Percentiles rank a stretch among this genome's conserved stretches.
Evolutionary conservation across 2,113 vertebrate genomes (phyloP).

Genomic region (Pleuronectes platessa): DNA sequence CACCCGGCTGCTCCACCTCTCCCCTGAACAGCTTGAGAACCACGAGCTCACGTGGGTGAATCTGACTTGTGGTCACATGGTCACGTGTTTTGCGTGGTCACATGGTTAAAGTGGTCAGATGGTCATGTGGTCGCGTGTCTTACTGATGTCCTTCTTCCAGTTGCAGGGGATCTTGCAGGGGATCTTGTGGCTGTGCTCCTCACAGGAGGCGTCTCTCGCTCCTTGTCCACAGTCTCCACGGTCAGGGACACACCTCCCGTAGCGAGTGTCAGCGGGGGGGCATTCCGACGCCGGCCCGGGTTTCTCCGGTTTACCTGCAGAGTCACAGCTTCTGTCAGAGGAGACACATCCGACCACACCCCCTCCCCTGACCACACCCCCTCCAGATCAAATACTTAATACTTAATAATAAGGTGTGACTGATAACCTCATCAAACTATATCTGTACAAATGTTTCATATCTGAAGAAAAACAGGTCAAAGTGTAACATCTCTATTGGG

Average conservation of each 20-base stretch:
- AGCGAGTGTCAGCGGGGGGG: constrained; percentile 82
- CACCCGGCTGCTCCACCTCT: no score
- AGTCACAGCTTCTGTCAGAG: neutral
- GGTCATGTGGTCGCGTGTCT: constrained; percentile 29
- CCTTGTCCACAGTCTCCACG: constrained; percentile 90
- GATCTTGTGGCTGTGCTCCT: constrained; percentile 85
- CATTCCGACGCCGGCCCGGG: constrained; percentile 83
- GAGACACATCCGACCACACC: neutral
- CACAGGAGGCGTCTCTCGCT: constrained; percentile 88
- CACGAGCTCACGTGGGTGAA: no score
- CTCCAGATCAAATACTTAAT: no score
- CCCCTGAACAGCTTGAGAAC: no score
- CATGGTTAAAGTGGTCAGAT: no score
- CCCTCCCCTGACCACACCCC: neutral
- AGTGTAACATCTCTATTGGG: no score
- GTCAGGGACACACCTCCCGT: constrained; percentile 88
- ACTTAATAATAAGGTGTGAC: no score
- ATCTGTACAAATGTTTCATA: no score
- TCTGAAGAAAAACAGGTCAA: no score
- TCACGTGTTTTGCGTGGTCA: no score
- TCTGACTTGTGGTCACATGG: no score
- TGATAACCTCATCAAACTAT: no score
- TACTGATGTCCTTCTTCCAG: constrained; percentile 98
- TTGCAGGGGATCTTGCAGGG: constrained; percentile 95
- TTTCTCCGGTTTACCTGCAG: constrained; percentile 77